Conservation (phyloP, 2,113 vertebrate species). For the Entelurus aequoreus region DNA sequence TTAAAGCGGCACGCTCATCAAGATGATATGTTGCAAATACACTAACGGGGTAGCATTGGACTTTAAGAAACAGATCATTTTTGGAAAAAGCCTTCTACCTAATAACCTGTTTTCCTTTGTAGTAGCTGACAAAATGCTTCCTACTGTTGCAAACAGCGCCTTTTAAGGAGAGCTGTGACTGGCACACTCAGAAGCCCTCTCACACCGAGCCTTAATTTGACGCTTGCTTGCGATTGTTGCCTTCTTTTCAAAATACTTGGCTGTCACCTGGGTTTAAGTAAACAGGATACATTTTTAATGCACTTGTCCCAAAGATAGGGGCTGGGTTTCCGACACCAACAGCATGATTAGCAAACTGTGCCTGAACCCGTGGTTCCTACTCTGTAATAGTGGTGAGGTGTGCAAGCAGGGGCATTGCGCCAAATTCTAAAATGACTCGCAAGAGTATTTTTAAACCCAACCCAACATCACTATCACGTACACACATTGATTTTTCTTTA, state of each 20-base stretch:
- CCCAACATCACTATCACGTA: too few relatives aligned
- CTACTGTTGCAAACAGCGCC: constrained; percentile 39
- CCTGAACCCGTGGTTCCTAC: constrained; percentile 45
- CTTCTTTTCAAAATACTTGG: constrained; percentile 44
- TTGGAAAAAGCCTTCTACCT: constrained; percentile 57
- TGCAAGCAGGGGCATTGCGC: constrained; percentile 26
- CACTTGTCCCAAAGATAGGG: constrained; percentile 45
- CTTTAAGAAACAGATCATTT: constrained; percentile 62
- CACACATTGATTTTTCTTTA: too few relatives aligned
- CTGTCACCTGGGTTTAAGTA: constrained; percentile 51
- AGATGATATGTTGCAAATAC: constrained; percentile 66
- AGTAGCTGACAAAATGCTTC: constrained; percentile 64
- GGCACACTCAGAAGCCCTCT: constrained; percentile 24
- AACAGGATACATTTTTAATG: constrained; percentile 57
- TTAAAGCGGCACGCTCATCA: constrained; percentile 53
- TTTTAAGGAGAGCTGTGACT: constrained; percentile 61
- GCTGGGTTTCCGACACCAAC: constrained; percentile 10
- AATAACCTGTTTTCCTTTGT: constrained; percentile 68
- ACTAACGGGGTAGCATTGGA: constrained; percentile 62
- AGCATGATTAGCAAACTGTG: constrained; percentile 15
- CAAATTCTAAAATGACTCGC: too few relatives aligned
- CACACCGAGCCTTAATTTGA: constrained; percentile 59
- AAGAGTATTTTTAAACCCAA: too few relatives aligned
- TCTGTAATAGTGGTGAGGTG: constrained; percentile 14
- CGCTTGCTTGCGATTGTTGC: constrained; percentile 46